Evolutionary conservation across 2,113 vertebrate genomes (phyloP).

Genomic region (Dipodomys ordii): DNA sequence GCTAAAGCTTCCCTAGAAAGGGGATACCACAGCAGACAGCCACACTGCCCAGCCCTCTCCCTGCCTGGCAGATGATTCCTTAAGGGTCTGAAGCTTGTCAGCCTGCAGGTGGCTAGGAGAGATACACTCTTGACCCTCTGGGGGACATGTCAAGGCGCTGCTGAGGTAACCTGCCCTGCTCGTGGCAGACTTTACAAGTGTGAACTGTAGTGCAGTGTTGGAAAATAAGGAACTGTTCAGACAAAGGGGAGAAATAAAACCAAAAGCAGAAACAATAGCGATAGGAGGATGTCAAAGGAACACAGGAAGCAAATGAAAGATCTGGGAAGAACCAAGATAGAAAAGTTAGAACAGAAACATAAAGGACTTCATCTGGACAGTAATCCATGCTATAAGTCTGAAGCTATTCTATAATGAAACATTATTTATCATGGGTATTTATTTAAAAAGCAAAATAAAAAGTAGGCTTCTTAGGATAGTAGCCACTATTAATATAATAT

Average conservation of each 20-base stretch:
- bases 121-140: neutral
- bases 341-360: neutral
- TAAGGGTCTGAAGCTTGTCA: neutral
- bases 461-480: neutral
- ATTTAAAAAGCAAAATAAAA: neutral
- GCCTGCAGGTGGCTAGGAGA: neutral
- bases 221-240: neutral
- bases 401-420: neutral
- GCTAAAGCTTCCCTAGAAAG: neutral
- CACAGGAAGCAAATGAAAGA: neutral
- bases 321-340: neutral
- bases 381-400: neutral
- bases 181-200: neutral
- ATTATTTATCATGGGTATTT: neutral
- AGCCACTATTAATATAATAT: neutral
- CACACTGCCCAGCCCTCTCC: neutral
- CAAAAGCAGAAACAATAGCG: neutral
- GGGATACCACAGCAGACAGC: neutral
- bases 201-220: too few species aligned
- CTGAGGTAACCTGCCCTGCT: neutral
- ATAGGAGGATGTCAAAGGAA: neutral
- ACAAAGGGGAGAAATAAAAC: neutral
- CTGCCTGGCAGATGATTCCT: neutral
- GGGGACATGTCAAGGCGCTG: neutral
- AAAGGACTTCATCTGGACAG: neutral